A percentile compares a stretch with the other conserved stretches of the same genome.
phyloP scores from a whole-genome alignment of 2,888 invertebrate genomes.

The Chrysolina haemoptera region DNA sequence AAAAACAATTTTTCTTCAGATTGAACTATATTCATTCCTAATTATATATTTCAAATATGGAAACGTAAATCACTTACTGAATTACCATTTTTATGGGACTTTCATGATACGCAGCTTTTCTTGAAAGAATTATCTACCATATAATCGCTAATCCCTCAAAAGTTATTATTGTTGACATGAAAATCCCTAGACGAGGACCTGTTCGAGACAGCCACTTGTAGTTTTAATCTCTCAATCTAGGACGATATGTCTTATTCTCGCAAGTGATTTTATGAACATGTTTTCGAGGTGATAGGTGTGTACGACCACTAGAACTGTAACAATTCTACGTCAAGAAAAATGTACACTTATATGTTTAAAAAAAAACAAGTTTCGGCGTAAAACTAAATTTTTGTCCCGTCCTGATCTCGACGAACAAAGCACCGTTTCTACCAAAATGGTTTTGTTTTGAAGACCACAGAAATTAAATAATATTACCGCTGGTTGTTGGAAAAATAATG shows the following conservation, averaged over 20 bases:
- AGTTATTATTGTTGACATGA: not conserved
- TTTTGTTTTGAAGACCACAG: no score
- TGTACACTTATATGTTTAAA: not conserved
- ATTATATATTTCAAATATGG: no score
- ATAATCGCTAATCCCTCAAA: not conserved
- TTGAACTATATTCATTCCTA: no score
- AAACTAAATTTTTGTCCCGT: no score
- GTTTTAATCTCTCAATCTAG: constrained; percentile 10
- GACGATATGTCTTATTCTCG: not conserved
- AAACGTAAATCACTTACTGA: not conserved
- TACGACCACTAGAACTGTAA: not conserved
- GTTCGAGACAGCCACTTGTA: not conserved
- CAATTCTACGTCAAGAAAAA: not conserved
- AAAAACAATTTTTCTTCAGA: no score
- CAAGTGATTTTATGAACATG: constrained; percentile 1
- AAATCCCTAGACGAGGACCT: not conserved
- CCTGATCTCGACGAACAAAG: no score
- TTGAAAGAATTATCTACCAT: not conserved
- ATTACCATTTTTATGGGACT: constrained; percentile 13
- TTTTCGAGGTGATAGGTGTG: not conserved
- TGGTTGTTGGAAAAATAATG: no score
- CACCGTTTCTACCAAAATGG: no score
- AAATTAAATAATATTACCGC: no score
- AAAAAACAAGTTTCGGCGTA: not conserved
- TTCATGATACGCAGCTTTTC: constrained; percentile 5